Percentiles rank a stretch among this genome's conserved stretches.
Evolutionary conservation across 1,140 invertebrate species (phyloP).

Genomic region (Drosophila lini): DNA sequence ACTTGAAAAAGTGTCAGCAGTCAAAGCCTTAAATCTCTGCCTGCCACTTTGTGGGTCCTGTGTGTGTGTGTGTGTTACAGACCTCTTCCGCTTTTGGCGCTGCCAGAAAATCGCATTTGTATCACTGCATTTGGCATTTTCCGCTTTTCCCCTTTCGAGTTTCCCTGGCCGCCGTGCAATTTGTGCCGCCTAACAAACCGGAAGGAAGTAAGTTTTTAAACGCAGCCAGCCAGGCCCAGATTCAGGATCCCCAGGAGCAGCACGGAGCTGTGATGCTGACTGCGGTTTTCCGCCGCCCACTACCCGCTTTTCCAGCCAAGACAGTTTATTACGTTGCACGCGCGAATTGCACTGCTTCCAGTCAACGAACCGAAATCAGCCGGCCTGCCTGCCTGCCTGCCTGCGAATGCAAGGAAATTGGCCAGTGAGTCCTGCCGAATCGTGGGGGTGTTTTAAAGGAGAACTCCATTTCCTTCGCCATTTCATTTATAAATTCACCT

Average conservation of each 20-base stretch:
- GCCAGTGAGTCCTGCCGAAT: constrained; percentile 17
- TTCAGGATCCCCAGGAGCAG: constrained; percentile 7
- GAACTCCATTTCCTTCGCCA: constrained; percentile 4
- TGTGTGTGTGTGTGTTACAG: constrained; percentile 33
- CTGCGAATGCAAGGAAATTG: constrained; percentile 50
- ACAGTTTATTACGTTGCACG: constrained; percentile 76
- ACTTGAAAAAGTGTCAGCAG: constrained; percentile 78
- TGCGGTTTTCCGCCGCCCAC: constrained; percentile 24
- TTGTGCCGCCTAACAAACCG: constrained; percentile 77
- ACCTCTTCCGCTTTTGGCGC: constrained; percentile 52
- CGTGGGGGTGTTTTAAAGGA: constrained; percentile 17
- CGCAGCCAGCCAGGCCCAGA: constrained; percentile 42
- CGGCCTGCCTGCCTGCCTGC: not conserved
- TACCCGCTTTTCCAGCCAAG: constrained; percentile 5
- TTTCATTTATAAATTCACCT: constrained; percentile 41
- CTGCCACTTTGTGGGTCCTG: constrained; percentile 51
- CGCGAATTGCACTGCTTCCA: constrained; percentile 72
- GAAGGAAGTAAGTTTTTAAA: constrained; percentile 82
- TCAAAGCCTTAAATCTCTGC: constrained; percentile 78
- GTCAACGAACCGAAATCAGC: constrained; percentile 62
- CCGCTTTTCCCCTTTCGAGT: constrained; percentile 19
- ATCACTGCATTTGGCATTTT: constrained; percentile 76
- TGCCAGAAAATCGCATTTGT: constrained; percentile 75
- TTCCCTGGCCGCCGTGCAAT: constrained; percentile 31
- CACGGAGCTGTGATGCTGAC: constrained; percentile 43